These are phyloP conservation scores for Hafferia zeledoni DNA, from an alignment of 2,797 vertebrate species.

Conservation along the genomic window DNA sequence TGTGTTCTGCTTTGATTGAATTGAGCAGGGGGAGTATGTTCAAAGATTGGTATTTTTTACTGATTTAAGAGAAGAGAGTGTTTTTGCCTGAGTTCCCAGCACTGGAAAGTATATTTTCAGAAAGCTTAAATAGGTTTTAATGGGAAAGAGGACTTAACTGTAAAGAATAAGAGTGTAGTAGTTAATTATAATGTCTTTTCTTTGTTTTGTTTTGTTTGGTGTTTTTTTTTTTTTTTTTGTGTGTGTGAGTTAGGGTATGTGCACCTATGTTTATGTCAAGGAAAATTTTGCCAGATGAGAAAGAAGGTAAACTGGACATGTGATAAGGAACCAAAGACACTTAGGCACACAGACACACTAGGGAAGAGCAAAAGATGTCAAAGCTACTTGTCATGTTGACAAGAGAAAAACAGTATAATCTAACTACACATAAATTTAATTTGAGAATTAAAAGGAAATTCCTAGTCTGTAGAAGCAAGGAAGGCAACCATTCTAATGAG, in stretches of 20 bases:
- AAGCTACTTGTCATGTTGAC: not conserved
- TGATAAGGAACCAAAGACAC: not conserved
- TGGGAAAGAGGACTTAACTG: not conserved
- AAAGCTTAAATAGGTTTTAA: not conserved
- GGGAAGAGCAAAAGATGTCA: not conserved
- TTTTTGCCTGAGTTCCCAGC: not conserved
- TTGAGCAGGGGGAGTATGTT: not conserved
- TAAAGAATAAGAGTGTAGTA: not conserved
- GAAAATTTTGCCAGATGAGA: not conserved
- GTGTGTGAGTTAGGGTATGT: not conserved
- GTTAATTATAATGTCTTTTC: not conserved
- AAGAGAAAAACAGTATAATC: not conserved
- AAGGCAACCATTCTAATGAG: not conserved
- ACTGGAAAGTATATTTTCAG: not conserved
- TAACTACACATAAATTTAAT: not conserved
- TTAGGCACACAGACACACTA: not conserved
- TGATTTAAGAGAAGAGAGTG: not conserved
- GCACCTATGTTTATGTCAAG: not conserved
- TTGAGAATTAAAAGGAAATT: not conserved
- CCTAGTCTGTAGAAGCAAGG: not conserved
- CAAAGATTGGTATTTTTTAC: not conserved
- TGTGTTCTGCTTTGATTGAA: conserved; percentile 49
- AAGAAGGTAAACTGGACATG: not conserved
- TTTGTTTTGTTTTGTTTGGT: too few species aligned
- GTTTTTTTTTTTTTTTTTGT: too few species aligned